Base-by-base conservation (phyloP, 2,113 vertebrate genomes). In the Pipa parva region DNA sequence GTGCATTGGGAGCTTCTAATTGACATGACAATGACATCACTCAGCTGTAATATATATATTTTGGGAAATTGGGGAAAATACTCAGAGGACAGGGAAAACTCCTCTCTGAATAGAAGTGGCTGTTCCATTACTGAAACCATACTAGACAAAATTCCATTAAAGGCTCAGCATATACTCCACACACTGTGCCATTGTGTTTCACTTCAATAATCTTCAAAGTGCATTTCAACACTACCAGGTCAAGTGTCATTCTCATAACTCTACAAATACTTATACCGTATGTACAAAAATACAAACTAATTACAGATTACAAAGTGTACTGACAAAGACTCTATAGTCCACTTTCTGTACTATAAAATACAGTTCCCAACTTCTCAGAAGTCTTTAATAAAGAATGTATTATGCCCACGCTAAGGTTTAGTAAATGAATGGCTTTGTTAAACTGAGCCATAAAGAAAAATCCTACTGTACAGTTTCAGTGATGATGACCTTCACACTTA, bases 401-500 rank as follows among this genome's bases (percentile, higher is more conserved):
- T 56, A 29, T 5, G 52, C 28, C 18, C 28, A 31, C 25, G 4
- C 52, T 56, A 56, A 27, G 15, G 28, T 31, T 58, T 58, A 56
- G 28, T 56, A 56, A 29, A 11, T n/a, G 31, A 29, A 2, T 31
- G 20, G 27, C 28, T 31, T 3, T 17, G 7, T 26, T 49, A n/a
- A 49, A 5, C 21, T 45, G 18, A 1, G 46, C 46, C 15, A 3
- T 1, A 37, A 51, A 48, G 55, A 56, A 28, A 36, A 56, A 55
- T 13, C 28, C 50, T 27, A 27, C 50, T 54, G 50, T 54, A 54
- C 50, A 28, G 17, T 45, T 36, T 63, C 50, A 63, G 57, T 70
- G 56, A 27, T 49, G 56, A 31, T 42, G 56, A 63, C 59, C 37
- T 71, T 72, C 59, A 45, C 48, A 64, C n/a, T n/a, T 61, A 67